These are phyloP conservation scores for Muntiacus muntjak DNA, from an alignment of 2,113 vertebrate species.

Conservation along the genomic window DNA sequence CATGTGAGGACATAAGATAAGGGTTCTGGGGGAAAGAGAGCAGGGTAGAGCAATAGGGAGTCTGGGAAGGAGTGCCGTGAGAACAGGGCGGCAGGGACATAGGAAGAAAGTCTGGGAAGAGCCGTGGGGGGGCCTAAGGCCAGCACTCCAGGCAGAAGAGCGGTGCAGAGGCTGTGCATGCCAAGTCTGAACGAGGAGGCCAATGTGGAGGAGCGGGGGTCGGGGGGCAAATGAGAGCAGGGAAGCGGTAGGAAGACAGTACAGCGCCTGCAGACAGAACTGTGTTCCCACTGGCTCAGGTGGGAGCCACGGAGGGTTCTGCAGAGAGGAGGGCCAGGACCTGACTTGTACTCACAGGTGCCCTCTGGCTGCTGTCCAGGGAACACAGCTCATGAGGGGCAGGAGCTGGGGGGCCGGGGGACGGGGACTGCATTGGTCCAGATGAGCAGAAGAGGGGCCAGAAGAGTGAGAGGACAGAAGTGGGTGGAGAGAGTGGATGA, in stretches of 20 bases:
- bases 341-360: neutral
- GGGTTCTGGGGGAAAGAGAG: neutral
- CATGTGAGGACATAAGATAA: too few relatives aligned
- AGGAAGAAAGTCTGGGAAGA: neutral
- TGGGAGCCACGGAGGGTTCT: neutral
- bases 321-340: too few relatives aligned
- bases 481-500: too few relatives aligned
- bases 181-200: neutral
- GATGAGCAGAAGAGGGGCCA: neutral
- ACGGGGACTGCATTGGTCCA: neutral
- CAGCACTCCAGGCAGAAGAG: neutral
- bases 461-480: neutral
- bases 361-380: neutral
- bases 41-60: neutral
- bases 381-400: neutral
- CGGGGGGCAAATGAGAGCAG: neutral
- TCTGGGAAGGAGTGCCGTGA: too few relatives aligned
- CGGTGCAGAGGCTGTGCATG: neutral
- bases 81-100: neutral
- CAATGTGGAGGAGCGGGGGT: rapidly evolving
- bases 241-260: neutral
- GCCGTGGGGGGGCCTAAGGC: neutral
- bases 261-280: neutral
- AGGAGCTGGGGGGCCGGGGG: rapidly evolving
- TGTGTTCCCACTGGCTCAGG: neutral